phyloP scores from a whole-genome alignment of 2,113 vertebrate species.

The Etheostoma spectabile region DNA sequence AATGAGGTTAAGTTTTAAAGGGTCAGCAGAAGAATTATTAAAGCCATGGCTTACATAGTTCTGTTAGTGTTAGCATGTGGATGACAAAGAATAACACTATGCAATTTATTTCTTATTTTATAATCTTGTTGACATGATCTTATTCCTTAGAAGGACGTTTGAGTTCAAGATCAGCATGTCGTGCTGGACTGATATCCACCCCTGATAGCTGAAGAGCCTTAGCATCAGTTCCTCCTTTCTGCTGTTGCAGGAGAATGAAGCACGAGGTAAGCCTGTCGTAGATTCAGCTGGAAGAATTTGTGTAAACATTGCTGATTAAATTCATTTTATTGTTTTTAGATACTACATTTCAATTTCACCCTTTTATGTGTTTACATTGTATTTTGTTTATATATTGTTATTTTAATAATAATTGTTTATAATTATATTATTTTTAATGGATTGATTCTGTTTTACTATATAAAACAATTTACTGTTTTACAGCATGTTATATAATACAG shows the following conservation, averaged over 20 bases:
- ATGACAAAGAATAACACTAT: constrained; percentile 41
- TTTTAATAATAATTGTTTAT: not conserved
- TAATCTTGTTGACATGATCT: constrained; percentile 28
- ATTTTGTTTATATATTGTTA: not conserved
- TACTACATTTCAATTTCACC: not conserved
- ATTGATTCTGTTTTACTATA: not conserved
- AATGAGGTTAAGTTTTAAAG: not conserved
- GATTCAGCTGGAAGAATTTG: not conserved
- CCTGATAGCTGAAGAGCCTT: not conserved
- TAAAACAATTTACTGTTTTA: not conserved
- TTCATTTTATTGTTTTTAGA: not conserved
- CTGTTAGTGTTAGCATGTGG: constrained; percentile 9
- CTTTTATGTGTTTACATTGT: not conserved
- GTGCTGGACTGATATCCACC: not conserved
- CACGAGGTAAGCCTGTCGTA: constrained; percentile 26
- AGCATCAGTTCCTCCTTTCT: constrained; percentile 1
- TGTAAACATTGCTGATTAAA: not conserved
- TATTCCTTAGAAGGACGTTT: constrained; percentile 13
- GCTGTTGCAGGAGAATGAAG: constrained; percentile 5
- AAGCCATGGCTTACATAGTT: constrained; percentile 7
- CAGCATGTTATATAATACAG: not conserved
- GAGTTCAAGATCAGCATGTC: constrained; percentile 32
- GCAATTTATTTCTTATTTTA: not conserved
- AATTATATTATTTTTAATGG: not conserved
- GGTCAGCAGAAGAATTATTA: constrained; percentile 8